These are phyloP conservation scores for Rhinella marina DNA, from an alignment of 2,797 vertebrate genomes.

Conservation along the genomic window DNA sequence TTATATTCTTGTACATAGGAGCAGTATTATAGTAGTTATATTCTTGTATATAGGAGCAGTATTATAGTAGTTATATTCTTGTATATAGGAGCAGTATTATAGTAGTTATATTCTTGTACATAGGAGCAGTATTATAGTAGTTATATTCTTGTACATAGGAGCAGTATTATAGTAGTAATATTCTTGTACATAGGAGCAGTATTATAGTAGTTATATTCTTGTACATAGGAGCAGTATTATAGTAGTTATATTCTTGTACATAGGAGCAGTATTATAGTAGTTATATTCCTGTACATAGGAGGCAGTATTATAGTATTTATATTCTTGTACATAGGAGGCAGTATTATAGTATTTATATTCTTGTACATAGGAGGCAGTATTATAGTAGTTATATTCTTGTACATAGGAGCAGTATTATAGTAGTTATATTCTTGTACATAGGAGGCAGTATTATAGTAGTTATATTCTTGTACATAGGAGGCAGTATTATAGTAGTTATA, in stretches of 20 bases:
- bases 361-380: background rate
- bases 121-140: slow-evolving; percentile 5
- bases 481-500: too few species aligned
- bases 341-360: slow-evolving; percentile 1
- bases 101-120: slow-evolving; percentile 1
- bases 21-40: slow-evolving; percentile 8
- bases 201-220: slow-evolving; percentile 6
- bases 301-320: slow-evolving; percentile 11
- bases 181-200: background rate
- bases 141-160: background rate
- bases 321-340: background rate
- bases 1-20: background rate
- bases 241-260: background rate
- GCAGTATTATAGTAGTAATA: slow-evolving; percentile 14
- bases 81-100: slow-evolving; percentile 3
- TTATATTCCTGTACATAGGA: background rate
- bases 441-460: too few species aligned
- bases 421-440: background rate
- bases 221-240: background rate
- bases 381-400: slow-evolving; percentile 3
- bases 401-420: background rate
- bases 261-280: slow-evolving; percentile 2
- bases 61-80: slow-evolving; percentile 9
- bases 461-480: too few species aligned
- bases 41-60: background rate